Base-by-base conservation (phyloP, 1,140 invertebrate species). In the Metopolophium dirhodum region DNA sequence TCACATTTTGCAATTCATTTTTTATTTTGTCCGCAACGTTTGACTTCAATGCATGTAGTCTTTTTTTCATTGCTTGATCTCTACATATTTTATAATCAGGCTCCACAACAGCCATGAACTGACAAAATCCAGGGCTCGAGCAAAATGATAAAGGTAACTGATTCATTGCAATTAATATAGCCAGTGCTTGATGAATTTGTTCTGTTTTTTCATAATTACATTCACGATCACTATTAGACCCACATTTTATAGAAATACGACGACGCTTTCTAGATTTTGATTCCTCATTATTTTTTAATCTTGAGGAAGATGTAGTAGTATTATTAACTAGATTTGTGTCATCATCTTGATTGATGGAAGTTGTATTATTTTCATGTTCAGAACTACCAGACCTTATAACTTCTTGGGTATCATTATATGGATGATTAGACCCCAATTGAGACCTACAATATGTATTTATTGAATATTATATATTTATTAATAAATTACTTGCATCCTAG, bases 151-250 rank as follows among this genome's bases (percentile, higher is more conserved):
- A 49, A 6, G 47, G 86, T 45, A 88, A 51, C n/a, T 88, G 86
- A 49, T 88, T 88, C 26, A 88, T 88, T 45, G 41, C 85, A 18
- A 88, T 88, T 6, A 88, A 49, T 88, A 22, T 35, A 51, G 87
- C 87, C 51, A n/a, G 26, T 47, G 86, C n/a, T 7, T 88, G 86
- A n/a, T 88, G 14, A 49, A 88, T 49, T 88, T 49, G 30, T 88
- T 88, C 85, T 88, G 86, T 88, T 88, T 30, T 88, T 88, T 88
- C 47, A n/a, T 30, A 51, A 88, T 26, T 88, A 51, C 86, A 88
- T 57, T 57, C 54, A 23, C 54, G 23, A 57, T 57, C 22, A 57
- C 22, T 23, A 57, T 23, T 57, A 23, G 22, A 57, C 54, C 22
- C 49, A 57, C 54, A 57, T 57, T 57, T 57, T 23, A 23, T 51